A percentile compares a stretch with the other conserved stretches of the same genome.
Evolutionary conservation across 2,888 invertebrate species (phyloP).

Genomic region (Tachina grossa): DNA sequence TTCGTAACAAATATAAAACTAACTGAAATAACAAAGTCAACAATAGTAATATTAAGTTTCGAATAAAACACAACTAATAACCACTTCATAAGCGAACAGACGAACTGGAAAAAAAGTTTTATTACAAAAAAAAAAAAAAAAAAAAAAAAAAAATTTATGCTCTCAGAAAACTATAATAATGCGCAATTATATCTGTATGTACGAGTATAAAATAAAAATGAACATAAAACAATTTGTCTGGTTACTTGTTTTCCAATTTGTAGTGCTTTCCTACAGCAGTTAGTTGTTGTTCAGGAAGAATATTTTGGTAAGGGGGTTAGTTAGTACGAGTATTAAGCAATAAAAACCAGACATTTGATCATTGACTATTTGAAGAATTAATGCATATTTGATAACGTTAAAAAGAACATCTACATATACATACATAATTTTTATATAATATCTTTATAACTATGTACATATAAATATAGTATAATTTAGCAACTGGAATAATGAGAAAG

Average conservation of each 20-base stretch:
- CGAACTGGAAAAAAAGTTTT: background rate
- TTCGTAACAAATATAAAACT: background rate
- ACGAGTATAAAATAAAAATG: background rate
- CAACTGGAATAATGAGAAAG: constrained; percentile 1
- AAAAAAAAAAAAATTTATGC: background rate
- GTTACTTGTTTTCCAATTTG: constrained; percentile 22
- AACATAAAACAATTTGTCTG: constrained; percentile 25
- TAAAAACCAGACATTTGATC: constrained; percentile 56
- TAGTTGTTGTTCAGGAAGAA: background rate
- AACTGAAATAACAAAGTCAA: background rate
- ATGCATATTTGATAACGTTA: constrained; percentile 50
- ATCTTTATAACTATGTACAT: too few species aligned
- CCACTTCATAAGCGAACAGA: background rate
- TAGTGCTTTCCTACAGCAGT: constrained; percentile 16
- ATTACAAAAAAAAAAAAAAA: constrained; percentile 14
- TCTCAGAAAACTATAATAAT: background rate
- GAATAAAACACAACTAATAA: background rate
- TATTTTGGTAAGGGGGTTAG: background rate
- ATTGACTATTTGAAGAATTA: constrained; percentile 59
- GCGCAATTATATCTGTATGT: constrained; percentile 18
- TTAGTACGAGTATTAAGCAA: constrained; percentile 20
- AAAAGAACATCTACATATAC: constrained; percentile 5
- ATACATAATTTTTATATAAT: too few species aligned
- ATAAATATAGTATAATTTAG: background rate
- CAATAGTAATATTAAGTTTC: background rate